These are phyloP conservation scores for Bombus vancouverensis DNA, from an alignment of 1,140 invertebrate genomes.

Conservation along the genomic window DNA sequence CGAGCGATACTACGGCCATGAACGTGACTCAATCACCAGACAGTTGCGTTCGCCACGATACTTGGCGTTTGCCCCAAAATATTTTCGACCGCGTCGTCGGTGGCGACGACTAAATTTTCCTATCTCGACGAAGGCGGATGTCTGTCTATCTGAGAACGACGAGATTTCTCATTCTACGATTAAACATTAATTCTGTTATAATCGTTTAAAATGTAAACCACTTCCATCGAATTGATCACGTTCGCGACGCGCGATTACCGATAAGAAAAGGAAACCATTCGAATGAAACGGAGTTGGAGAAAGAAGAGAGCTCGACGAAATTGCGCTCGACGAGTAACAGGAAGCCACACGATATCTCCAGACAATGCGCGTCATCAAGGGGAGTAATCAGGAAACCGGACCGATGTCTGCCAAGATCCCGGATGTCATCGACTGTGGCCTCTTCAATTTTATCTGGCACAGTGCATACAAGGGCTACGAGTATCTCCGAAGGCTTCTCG, in stretches of 20 bases:
- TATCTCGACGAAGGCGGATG: conserved; percentile 57
- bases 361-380: conserved; percentile 43
- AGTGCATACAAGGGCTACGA: conserved; percentile 45
- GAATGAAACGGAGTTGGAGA: not conserved
- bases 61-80: not conserved
- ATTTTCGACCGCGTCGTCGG: not conserved
- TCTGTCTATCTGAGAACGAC: conserved; percentile 8
- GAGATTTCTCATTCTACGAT: conserved; percentile 1
- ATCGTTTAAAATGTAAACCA: not conserved
- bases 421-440: conserved; percentile 49
- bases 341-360: conserved; percentile 46
- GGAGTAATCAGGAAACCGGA: conserved; percentile 34
- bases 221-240: not conserved
- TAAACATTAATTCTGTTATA: not conserved
- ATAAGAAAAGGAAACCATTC: not conserved
- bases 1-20: not conserved
- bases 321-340: conserved; percentile 1
- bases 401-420: conserved; percentile 26
- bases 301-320: not conserved
- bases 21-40: not conserved
- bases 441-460: conserved; percentile 61
- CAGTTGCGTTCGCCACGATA: not conserved
- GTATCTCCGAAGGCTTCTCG: conserved; percentile 55
- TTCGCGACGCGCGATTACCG: too few species aligned
- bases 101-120: conserved; percentile 25